Base-by-base conservation (phyloP, 37 sponge, comb jelly and placozoan species). In the Chondrilla cf. caribensis region DNA sequence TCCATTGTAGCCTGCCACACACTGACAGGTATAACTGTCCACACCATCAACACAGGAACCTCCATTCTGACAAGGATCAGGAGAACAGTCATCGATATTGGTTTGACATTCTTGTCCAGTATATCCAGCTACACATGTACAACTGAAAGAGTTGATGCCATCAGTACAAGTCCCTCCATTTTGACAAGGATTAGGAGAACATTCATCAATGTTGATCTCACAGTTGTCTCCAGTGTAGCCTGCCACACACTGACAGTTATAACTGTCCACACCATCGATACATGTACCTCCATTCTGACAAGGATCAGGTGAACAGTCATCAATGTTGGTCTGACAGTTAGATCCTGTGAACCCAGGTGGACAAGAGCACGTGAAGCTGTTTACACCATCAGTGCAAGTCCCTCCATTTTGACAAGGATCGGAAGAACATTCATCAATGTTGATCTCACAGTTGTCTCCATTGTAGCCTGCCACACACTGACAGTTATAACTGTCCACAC, bases 101-200 rank as follows among this genome's bases (percentile, higher is more conserved):
- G 67, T 35, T 17, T 31, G 68, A 81, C 82, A 81, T 1, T 18
- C 33, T 4, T 2, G 22, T 1, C 82, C 82, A 35, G 82, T 81
- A 21, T 42, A 64, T 32, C 82, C 82, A 28, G 67, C 41, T 21
- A 57, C 40, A 81, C 82, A 81, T 17, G 70, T 22, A 65, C 82
- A 81, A 6, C 43, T 38, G 28, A 36, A 81, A 25, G 8, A 29
- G 24, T 25, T 68, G 25, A 81, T 11, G 19, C 82, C 82, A 62
- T 81, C 82, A 18, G 65, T 68, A 81, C 82, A 81, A 5, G 82
- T 66, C 58, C 67, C 62, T 28, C 38, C 38, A 33, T 81, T 65
- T 21, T 44, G 1, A 14, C 82, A 81, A 2, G 36, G 40, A 15
- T 41, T 65, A 31, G 32, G 9, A 28, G 19, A 35, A 58, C 82